Base-by-base conservation (phyloP, 2,113 vertebrate genomes). In the Diadophis punctatus region DNA sequence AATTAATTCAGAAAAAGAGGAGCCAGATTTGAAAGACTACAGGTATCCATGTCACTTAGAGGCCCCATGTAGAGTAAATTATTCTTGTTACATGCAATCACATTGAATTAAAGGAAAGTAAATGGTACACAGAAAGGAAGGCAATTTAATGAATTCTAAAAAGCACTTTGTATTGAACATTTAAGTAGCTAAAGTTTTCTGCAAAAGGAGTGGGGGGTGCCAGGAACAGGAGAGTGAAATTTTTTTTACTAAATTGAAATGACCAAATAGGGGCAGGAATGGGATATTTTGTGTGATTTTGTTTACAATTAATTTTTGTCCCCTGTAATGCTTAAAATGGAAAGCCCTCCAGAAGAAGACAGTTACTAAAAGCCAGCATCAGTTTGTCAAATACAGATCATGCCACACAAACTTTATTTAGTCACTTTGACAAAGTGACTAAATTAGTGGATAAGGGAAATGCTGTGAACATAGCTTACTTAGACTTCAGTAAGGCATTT, bases 1-100 rank as follows among this genome's bases (percentile, higher is more conserved):
- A 95, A 84, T 94, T 92, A 96, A 94, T 93, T 91, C 22, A 94
- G 91, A 92, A 90, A 88, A 52, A 95, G 91, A 94, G 92, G 93
- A 95, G 92, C 86, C 93, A 93, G 52, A 89, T 93, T 94, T 86
- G 34, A 93, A 96, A 95, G 90, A 92, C 68, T 92, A 1, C 89
- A 4, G 51, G n/a, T 95, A 89, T 95, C 93, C 27, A 0, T 86
- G 93, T 95, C 93, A 49, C 94, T 95, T 93, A 92, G 88, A 94
- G 92, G 90, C 51, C 90, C 92, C 90, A 52, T 46, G 22, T 43
- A 84, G 89, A 85, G 91, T 91, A 94, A 95, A 95, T 95, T 80
- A 39, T 89, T 89, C 91, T 87, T 68, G 43, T 95, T 95, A 93
- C 86, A 89, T 87, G 12, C 52, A 92, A 8, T 94, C 93, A 90